These are phyloP conservation scores for Myrmophylax atrothorax DNA, from an alignment of 2,113 vertebrate genomes.

Conservation along the genomic window DNA sequence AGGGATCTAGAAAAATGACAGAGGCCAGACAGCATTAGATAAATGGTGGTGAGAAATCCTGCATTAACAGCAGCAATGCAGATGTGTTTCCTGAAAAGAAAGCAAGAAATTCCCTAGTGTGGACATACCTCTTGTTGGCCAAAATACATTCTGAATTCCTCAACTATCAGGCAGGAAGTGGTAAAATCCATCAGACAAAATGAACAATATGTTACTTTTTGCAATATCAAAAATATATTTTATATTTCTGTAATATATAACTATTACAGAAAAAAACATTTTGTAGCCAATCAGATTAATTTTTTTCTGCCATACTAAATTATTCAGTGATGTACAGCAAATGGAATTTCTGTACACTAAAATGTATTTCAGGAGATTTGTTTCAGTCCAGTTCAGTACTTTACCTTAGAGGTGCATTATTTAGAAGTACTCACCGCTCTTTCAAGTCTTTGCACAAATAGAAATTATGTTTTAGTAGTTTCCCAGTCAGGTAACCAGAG, in stretches of 20 bases:
- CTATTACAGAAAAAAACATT: not conserved
- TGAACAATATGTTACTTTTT: constrained; percentile 16
- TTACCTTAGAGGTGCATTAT: not conserved
- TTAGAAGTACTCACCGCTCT: not conserved
- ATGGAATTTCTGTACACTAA: constrained; percentile 6
- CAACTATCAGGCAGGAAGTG: constrained; percentile 42
- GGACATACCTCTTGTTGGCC: not conserved
- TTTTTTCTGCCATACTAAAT: not conserved
- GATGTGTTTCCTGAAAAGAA: constrained; percentile 32
- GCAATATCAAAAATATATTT: constrained; percentile 13
- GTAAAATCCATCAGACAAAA: constrained; percentile 21
- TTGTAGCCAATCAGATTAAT: not conserved
- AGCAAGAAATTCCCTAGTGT: constrained; percentile 9
- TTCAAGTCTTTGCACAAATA: not conserved
- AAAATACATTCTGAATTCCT: constrained; percentile 19
- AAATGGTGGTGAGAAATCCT: constrained; percentile 9
- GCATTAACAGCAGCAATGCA: not conserved
- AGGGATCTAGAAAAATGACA: not conserved
- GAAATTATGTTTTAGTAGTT: not conserved
- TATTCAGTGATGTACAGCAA: not conserved
- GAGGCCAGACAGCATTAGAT: constrained; percentile 4
- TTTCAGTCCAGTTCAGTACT: not conserved
- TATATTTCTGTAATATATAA: too few relatives aligned
- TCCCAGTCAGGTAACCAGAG: not conserved
- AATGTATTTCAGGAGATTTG: not conserved